Percentiles rank a stretch among this genome's conserved stretches.
Evolutionary conservation across 2,113 vertebrate species (phyloP).

Genomic region (Sander lucioperca): DNA sequence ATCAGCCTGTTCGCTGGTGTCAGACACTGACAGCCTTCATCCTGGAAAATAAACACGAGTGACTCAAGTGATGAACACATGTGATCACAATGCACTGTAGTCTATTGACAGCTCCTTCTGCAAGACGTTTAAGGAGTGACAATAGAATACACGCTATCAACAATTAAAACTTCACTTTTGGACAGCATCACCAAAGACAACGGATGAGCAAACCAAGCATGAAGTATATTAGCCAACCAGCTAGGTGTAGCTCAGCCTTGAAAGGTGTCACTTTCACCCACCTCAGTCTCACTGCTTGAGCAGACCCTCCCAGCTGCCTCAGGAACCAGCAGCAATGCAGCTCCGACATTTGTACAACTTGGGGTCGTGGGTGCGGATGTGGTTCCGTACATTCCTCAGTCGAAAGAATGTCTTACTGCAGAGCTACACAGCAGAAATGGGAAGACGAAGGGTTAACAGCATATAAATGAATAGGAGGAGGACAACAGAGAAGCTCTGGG

Average conservation of each 20-base stretch:
- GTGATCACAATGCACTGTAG: slow-evolving; percentile 18
- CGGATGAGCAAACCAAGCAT: neutral
- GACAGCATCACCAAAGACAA: neutral
- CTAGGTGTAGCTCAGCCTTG: neutral
- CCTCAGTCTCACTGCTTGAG: slow-evolving; percentile 30
- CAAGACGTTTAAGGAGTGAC: neutral
- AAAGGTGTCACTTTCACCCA: slow-evolving; percentile 23
- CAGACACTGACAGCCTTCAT: slow-evolving; percentile 55
- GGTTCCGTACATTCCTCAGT: slow-evolving; percentile 85
- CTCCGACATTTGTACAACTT: slow-evolving; percentile 86
- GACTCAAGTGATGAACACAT: slow-evolving; percentile 30
- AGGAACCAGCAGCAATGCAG: slow-evolving; percentile 81
- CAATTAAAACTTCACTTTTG: neutral
- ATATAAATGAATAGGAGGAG: neutral
- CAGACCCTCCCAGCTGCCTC: slow-evolving; percentile 54
- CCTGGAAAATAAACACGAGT: slow-evolving; percentile 53
- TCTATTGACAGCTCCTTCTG: slow-evolving; percentile 7
- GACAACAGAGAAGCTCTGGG: neutral
- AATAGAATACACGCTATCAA: neutral
- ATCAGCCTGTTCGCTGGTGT: slow-evolving; percentile 44
- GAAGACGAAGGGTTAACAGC: neutral
- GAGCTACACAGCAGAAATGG: slow-evolving; percentile 73
- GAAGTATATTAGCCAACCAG: neutral
- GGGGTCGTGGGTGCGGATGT: slow-evolving; percentile 86
- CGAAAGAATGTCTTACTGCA: slow-evolving; percentile 88